Evolutionary conservation across 2,888 invertebrate genomes (phyloP).

Genomic region (Sarcophaga rosellei): DNA sequence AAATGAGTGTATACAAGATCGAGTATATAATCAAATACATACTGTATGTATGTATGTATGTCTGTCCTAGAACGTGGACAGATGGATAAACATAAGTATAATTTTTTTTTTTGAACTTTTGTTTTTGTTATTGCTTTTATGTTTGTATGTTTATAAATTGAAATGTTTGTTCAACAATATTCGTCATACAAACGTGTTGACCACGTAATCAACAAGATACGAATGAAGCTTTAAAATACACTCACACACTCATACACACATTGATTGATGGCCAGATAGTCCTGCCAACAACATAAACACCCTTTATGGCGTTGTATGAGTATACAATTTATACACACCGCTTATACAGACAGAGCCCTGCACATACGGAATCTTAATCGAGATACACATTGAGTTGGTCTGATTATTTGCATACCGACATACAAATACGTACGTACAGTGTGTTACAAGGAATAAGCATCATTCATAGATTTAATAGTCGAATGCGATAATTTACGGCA

Average conservation of each 20-base stretch:
- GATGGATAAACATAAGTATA: neutral
- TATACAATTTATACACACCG: neutral
- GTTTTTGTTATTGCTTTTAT: neutral
- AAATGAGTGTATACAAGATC: too few relatives aligned
- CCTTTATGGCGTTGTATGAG: neutral
- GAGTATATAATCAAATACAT: constrained; percentile 7
- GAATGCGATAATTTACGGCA: too few relatives aligned
- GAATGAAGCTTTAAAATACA: constrained; percentile 47
- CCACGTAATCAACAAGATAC: constrained; percentile 65
- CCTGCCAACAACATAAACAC: constrained; percentile 43
- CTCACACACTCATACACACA: constrained; percentile 20
- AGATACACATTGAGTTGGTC: neutral
- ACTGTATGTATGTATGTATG: neutral
- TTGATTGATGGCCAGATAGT: constrained; percentile 47
- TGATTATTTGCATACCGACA: neutral
- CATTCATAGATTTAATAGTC: too few relatives aligned
- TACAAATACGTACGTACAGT: neutral
- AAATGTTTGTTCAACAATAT: constrained; percentile 56
- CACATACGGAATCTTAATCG: neutral
- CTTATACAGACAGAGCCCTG: neutral
- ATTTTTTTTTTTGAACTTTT: neutral
- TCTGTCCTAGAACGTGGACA: neutral
- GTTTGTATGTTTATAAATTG: constrained; percentile 13
- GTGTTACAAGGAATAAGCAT: neutral
- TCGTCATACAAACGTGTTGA: constrained; percentile 54